Evolutionary conservation across 2,113 vertebrate species (phyloP).

Genomic region (Isichthys henryi): DNA sequence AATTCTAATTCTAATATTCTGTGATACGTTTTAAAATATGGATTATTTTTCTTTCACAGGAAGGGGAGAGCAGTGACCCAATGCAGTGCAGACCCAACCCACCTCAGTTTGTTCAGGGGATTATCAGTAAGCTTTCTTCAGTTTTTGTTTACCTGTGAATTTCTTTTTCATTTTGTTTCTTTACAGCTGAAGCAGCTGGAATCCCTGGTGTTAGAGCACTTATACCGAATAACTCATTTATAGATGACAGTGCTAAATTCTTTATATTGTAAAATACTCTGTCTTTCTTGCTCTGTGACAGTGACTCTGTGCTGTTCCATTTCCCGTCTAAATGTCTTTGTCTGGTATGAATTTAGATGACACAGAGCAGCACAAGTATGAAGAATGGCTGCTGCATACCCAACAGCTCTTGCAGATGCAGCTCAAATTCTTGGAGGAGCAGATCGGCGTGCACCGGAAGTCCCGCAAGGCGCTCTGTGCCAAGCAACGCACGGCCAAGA

Average conservation of each 20-base stretch:
- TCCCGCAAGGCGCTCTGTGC: constrained; percentile 93
- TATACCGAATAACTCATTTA: background rate
- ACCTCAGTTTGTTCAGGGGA: constrained; percentile 89
- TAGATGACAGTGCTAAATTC: background rate
- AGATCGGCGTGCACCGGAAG: constrained; percentile 94
- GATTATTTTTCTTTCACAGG: constrained; percentile 55
- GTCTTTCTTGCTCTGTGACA: background rate
- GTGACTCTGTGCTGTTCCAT: background rate
- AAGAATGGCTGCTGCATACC: constrained; percentile 95
- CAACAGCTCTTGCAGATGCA: constrained; percentile 98
- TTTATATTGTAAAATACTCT: background rate
- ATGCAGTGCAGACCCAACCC: constrained; percentile 84
- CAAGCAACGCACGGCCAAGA: constrained; percentile 96
- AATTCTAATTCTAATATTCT: background rate
- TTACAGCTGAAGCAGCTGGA: background rate
- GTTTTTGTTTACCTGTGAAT: background rate
- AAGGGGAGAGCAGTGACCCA: constrained; percentile 69
- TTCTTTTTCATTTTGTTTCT: background rate
- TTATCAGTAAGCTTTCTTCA: constrained; percentile 78
- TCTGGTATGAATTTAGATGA: constrained; percentile 63
- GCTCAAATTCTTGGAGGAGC: constrained; percentile 91
- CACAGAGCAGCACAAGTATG: constrained; percentile 90
- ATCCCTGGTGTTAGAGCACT: background rate
- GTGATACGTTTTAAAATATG: background rate
- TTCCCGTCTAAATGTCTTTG: background rate